Conservation (phyloP, 2,797 vertebrate genomes). For the Melanotaenia parkinsoni region DNA sequence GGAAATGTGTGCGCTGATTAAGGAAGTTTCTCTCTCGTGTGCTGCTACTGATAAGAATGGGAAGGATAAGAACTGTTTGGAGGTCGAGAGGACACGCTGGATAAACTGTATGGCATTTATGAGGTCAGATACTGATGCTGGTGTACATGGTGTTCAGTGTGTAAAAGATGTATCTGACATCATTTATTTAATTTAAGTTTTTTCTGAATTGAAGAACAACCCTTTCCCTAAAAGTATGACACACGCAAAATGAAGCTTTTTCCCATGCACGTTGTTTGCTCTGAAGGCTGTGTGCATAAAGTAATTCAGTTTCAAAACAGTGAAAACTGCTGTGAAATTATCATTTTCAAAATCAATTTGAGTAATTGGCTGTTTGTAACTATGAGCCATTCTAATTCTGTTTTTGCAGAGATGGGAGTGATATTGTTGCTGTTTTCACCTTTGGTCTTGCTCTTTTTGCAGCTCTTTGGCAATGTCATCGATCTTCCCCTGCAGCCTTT, state of each 20-base stretch:
- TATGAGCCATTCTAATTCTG: background rate
- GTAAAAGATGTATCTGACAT: background rate
- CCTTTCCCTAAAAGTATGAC: background rate
- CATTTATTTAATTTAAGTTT: background rate
- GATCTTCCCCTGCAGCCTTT: slow-evolving; percentile 92
- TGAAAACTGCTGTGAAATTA: background rate
- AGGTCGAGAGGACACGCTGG: background rate
- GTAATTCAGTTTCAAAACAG: background rate
- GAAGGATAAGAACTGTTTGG: background rate
- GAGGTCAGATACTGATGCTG: background rate
- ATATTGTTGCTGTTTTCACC: slow-evolving; percentile 73
- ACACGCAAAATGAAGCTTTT: background rate
- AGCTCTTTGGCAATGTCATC: slow-evolving; percentile 92
- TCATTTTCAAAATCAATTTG: background rate
- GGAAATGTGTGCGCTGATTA: slow-evolving; percentile 28
- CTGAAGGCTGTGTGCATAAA: background rate
- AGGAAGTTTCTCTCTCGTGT: slow-evolving; percentile 22
- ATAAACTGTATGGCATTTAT: background rate
- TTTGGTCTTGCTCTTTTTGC: slow-evolving; percentile 92
- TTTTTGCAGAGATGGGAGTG: background rate
- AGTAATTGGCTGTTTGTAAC: background rate
- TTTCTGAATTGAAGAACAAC: background rate
- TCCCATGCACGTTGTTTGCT: background rate
- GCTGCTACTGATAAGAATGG: slow-evolving; percentile 22
- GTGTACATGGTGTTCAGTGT: background rate